Evolutionary conservation across 2,888 invertebrate species (phyloP).

Genomic region (Pemphredon lugubris): DNA sequence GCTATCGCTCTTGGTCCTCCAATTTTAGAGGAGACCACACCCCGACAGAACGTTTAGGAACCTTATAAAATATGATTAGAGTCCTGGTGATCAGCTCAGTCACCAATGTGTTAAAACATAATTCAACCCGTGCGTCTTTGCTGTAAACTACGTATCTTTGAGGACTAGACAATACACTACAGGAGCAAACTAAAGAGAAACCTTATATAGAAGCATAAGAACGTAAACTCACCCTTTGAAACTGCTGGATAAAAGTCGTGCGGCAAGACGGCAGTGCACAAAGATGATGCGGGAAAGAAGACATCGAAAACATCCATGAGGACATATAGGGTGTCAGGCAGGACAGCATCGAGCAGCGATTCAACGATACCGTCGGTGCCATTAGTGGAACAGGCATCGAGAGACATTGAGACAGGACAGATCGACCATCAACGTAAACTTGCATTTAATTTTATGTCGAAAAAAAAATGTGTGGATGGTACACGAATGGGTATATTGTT

Average conservation of each 20-base stretch:
- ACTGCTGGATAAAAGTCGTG: constrained; percentile 75
- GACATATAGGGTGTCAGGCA: constrained; percentile 75
- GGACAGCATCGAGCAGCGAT: constrained; percentile 75
- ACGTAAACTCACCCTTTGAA: constrained; percentile 79
- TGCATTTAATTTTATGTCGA: constrained; percentile 56
- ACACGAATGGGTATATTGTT: too few relatives aligned
- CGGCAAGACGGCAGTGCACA: constrained; percentile 78
- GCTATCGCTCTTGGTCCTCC: too few relatives aligned
- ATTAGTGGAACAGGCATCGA: constrained; percentile 70
- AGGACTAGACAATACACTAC: too few relatives aligned
- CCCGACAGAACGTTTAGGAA: too few relatives aligned
- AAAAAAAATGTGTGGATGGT: too few relatives aligned
- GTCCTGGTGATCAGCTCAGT: too few relatives aligned
- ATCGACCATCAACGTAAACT: constrained; percentile 71
- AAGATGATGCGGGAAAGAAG: constrained; percentile 78
- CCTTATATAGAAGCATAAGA: constrained; percentile 57
- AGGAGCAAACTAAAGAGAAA: too few relatives aligned
- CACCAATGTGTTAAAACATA: not conserved
- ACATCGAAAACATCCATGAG: constrained; percentile 80
- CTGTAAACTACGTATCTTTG: too few relatives aligned
- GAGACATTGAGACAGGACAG: constrained; percentile 73
- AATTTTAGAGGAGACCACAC: too few relatives aligned
- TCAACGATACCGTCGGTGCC: constrained; percentile 72
- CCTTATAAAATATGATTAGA: too few relatives aligned
- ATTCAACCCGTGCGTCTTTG: not conserved